phyloP scores from a whole-genome alignment of 2,888 invertebrate species.

The Drosophila kokeensis region DNA sequence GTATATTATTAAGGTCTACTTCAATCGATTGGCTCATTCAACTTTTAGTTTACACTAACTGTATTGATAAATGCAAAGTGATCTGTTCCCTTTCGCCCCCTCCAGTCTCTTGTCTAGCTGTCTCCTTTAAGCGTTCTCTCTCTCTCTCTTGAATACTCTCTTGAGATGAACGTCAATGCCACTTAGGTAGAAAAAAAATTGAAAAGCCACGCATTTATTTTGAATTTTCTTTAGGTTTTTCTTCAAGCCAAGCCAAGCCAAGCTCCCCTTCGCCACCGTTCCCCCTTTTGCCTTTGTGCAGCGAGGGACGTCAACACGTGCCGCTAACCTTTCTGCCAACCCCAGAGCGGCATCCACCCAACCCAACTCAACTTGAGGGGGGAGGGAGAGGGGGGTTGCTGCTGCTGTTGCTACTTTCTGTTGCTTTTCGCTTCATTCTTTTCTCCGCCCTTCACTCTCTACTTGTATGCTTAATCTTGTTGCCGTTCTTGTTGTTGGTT shows the following conservation, averaged over 20 bases:
- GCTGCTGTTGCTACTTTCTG: conserved; percentile 9
- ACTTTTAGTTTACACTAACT: conserved; percentile 52
- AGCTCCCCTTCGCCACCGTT: not conserved
- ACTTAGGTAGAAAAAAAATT: conserved; percentile 51
- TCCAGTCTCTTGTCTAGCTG: not conserved
- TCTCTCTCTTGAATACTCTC: conserved; percentile 10
- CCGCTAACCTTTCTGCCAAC: conserved; percentile 55
- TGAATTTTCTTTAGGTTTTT: conserved; percentile 32
- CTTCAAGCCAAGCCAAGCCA: not conserved
- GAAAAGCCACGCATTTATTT: conserved; percentile 54
- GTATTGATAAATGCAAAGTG: conserved; percentile 38
- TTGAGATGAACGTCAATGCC: conserved; percentile 55
- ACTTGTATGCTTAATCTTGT: conserved; percentile 33
- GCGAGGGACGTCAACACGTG: conserved; percentile 53
- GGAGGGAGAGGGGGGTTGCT: not conserved
- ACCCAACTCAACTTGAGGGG: conserved; percentile 49
- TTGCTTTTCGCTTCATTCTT: conserved; percentile 10
- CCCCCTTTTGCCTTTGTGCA: conserved; percentile 24
- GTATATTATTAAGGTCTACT: not conserved
- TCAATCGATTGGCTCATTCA: not conserved
- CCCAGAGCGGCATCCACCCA: conserved; percentile 22
- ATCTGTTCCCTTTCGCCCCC: not conserved
- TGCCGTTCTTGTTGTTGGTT: conserved; percentile 52
- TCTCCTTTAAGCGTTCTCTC: conserved; percentile 7
- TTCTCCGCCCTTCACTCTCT: conserved; percentile 16